These are phyloP conservation scores for Danio albolineatus DNA, from an alignment of 2,797 vertebrate genomes.

Conservation along the genomic window DNA sequence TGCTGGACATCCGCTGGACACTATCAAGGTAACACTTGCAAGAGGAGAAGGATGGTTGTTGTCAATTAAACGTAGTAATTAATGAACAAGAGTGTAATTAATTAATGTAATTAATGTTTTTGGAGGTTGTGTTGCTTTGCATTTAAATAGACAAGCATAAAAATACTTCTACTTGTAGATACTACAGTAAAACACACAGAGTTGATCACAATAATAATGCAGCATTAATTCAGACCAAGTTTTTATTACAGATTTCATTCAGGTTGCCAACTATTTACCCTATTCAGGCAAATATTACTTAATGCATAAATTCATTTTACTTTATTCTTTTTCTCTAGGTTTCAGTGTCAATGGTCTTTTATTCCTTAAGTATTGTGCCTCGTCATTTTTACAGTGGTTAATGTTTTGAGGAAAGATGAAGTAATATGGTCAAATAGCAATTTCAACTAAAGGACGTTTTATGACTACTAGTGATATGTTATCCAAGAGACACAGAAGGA, in stretches of 20 bases:
- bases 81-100: background rate
- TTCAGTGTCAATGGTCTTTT: too few species aligned
- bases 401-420: slow-evolving; percentile 6
- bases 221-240: background rate
- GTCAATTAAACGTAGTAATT: too few species aligned
- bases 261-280: background rate
- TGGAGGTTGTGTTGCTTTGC: background rate
- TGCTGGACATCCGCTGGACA: slow-evolving; percentile 83
- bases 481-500: slow-evolving; percentile 21
- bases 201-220: background rate
- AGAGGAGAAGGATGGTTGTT: background rate
- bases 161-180: background rate
- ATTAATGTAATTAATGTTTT: too few species aligned
- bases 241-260: background rate
- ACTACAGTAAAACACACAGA: background rate
- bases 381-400: background rate
- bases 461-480: slow-evolving; percentile 7
- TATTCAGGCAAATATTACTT: background rate
- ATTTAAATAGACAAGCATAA: background rate
- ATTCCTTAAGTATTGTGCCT: background rate
- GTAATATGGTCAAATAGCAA: background rate
- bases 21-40: slow-evolving; percentile 77
- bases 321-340: background rate
- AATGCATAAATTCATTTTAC: background rate
- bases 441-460: background rate